Base-by-base conservation (phyloP, 64 coral and sea anemone species). In the Actinia tenebrosa region DNA sequence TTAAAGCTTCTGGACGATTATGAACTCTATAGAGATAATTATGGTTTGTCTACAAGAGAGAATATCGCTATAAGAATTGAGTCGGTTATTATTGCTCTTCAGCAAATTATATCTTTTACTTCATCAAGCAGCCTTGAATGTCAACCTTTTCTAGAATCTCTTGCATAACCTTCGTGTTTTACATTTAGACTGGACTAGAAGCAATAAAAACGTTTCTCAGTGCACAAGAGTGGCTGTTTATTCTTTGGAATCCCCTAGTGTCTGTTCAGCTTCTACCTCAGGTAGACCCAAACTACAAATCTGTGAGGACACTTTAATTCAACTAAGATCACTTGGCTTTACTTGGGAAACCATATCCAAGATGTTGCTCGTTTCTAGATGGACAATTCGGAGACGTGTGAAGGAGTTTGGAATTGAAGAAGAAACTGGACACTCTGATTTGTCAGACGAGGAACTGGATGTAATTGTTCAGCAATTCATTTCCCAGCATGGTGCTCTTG, bases 391-490 rank as follows among this genome's bases (percentile, higher is more conserved):
- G 61, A 45, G 86, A 84, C 56, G 86, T 44, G 86, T 92, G 23
- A 16, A 19, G 45, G 91, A 92, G 64, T 87, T 88, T 84, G 91
- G 91, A 84, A 83, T 88, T 27, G 47, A 82, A 71, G 59, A 92
- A 71, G 54, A 47, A 77, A 92, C 91, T 43, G 86, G 91, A 11
- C 88, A 84, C 78, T 78, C 86, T 56, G 62, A 88, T 23, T 77
- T 93, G n/a, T 89, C 56, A 18, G 71, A 85, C 78, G 87, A 89
- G 25, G 60, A 89, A 46, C 71, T 86, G 18, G 87, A 88, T 69
- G 44, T 56, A 52, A 37, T 78, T 77, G 88, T 94, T 17, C 43
- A 16, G 17, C 78, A 86, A 63, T 89, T 89, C 53, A 89, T 94
- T 13, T 7, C 14, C 7, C 19, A 56, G 46, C 88, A 94, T 87